Evolutionary conservation across 2,113 vertebrate genomes (phyloP).

Genomic region (Jacana jacana): DNA sequence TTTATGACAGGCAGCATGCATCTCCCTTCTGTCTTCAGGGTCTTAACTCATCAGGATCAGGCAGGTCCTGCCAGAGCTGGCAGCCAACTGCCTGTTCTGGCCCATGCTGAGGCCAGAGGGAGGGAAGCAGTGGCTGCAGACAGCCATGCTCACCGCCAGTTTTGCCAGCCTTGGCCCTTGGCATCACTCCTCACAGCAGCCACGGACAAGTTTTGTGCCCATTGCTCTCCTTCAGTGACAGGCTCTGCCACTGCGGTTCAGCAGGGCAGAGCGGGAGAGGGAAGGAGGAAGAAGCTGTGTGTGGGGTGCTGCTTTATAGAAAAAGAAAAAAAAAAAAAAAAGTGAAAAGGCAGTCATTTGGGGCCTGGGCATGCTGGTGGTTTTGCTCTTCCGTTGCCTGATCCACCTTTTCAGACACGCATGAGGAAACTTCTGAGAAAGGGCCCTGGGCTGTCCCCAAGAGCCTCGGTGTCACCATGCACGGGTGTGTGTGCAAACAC

Average conservation of each 20-base stretch:
- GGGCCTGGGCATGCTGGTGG: slow-evolving; percentile 1
- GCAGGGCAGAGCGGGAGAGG: background rate
- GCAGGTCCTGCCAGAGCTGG: background rate
- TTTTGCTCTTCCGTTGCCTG: slow-evolving; percentile 19
- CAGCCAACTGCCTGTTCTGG: rapidly evolving
- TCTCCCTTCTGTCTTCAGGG: background rate
- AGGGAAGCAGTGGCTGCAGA: background rate
- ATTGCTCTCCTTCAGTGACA: background rate
- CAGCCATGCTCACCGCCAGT: background rate
- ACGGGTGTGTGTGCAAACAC: background rate
- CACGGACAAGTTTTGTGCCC: background rate
- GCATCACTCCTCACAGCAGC: background rate
- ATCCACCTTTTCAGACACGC: slow-evolving; percentile 37
- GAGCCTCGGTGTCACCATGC: rapidly evolving
- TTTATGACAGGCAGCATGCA: background rate
- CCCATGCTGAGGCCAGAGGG: background rate
- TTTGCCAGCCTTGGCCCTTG: background rate
- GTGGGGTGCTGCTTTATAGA: background rate
- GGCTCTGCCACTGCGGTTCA: background rate
- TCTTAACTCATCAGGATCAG: background rate
- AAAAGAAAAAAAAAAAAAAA: background rate
- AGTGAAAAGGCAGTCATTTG: background rate
- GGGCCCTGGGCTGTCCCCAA: background rate
- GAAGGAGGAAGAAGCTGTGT: slow-evolving; percentile 32
- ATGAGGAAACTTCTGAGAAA: slow-evolving; percentile 4